A percentile compares a stretch with the other conserved stretches of the same genome.
phyloP scores from a whole-genome alignment of 2,888 invertebrate species.

The Serrognathus titanus region DNA sequence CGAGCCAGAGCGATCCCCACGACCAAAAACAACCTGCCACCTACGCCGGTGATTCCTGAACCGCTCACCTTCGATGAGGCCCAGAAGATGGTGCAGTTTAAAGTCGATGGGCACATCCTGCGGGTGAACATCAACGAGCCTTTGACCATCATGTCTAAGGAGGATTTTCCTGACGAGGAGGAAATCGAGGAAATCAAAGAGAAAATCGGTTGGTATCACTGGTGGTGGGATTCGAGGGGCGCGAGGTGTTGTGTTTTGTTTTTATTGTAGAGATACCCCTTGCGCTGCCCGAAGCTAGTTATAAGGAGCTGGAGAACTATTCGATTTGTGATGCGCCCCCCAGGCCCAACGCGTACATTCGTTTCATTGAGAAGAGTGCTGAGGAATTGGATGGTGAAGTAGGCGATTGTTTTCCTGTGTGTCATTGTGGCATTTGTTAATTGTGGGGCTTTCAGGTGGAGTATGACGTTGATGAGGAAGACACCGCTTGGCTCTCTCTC shows the following conservation, averaged over 20 bases:
- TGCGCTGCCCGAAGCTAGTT: slow-evolving; percentile 62
- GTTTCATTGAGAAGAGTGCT: slow-evolving; percentile 90
- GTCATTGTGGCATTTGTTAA: neutral
- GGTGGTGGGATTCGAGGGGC: neutral
- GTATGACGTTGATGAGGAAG: slow-evolving; percentile 98
- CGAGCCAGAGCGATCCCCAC: slow-evolving; percentile 9
- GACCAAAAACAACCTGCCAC: slow-evolving; percentile 25
- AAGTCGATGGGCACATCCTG: slow-evolving; percentile 65
- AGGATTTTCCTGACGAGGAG: slow-evolving; percentile 56
- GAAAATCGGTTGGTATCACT: slow-evolving; percentile 9
- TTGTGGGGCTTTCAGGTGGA: slow-evolving; percentile 56
- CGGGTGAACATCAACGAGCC: slow-evolving; percentile 59
- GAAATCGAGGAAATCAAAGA: slow-evolving; percentile 51
- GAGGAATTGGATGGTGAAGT: slow-evolving; percentile 89
- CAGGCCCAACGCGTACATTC: slow-evolving; percentile 83
- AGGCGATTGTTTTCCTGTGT: slow-evolving; percentile 3
- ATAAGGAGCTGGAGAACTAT: slow-evolving; percentile 71
- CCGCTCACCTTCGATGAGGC: slow-evolving; percentile 80
- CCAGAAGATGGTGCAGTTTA: slow-evolving; percentile 82
- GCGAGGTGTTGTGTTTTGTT: neutral
- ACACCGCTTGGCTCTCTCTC: slow-evolving; percentile 88
- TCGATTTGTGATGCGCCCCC: slow-evolving; percentile 78
- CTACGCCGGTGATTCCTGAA: slow-evolving; percentile 59
- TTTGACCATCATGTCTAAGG: slow-evolving; percentile 65
- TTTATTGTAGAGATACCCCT: slow-evolving; percentile 35